Evolutionary conservation across 2,888 invertebrate genomes (phyloP), one percentile per base, ranked within the genome.

Genomic region (Strigamia transsilvanica): DNA sequence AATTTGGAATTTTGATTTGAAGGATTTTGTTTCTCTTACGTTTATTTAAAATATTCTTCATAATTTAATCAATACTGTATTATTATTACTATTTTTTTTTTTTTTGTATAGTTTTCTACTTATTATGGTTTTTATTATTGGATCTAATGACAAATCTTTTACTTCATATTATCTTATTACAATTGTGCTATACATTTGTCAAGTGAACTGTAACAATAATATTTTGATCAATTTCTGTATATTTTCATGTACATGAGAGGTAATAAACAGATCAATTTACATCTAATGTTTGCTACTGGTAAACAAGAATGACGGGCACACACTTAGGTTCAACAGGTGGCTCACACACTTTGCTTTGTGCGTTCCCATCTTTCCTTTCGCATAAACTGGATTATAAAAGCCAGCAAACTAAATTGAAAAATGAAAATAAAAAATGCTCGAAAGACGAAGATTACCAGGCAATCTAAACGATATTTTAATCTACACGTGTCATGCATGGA

Each of bases 101-200:
- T 32, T 77, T 77, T 77, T 32, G 15, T 77, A n/a, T 77, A 77
- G 32, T 77, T 77, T 34, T 34, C 38, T 77, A 38, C 78, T 77
- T 34, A 77, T 77, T 23, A 23, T 10, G 32, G 23, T 27, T 27
- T 27, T 3, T 77, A n/a, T 15, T 77, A 34, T 1, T 27, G 38
- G 38, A 27, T 77, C 3, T 32, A n/a, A 77, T 77, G 18, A 77
- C 78, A 34, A 77, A 34, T 77, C n/a, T 23, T 38, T 32, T 77
- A 38, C 32, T 23, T 27, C 32, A 27, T 77, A 27, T 13, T 15
- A 18, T 23, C 18, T 15, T 23, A n/a, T 73, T 23, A 23, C 73
- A 73, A 73, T 27, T 34, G 23, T 27, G 78, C 78, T 15, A 77
- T 56, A n/a, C n/a, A 18, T 56, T 56, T 9, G 18, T n/a, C n/a